Percentiles rank a stretch among this genome's conserved stretches.
Evolutionary conservation across 2,113 vertebrate genomes (phyloP).

Genomic region (Eulemur rufifrons): DNA sequence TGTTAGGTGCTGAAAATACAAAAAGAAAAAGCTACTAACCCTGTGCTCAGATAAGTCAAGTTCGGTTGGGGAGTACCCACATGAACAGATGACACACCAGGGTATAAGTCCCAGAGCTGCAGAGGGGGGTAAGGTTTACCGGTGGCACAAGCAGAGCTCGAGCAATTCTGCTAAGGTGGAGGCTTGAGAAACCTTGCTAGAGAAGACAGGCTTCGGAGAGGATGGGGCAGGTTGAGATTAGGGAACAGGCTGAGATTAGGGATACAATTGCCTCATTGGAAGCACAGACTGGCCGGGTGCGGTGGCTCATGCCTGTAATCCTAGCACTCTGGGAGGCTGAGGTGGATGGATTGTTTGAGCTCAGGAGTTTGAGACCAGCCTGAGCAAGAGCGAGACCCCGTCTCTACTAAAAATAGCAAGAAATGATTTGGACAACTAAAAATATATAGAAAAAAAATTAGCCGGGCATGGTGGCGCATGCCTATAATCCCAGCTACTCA

Average conservation of each 20-base stretch:
- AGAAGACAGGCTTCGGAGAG: background rate
- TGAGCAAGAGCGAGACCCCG: no score
- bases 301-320: no score
- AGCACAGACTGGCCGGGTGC: no score
- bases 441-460: no score
- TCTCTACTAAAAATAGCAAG: no score
- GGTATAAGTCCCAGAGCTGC: background rate
- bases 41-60: background rate
- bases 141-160: no score
- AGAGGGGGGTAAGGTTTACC: background rate
- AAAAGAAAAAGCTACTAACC: background rate
- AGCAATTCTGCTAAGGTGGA: background rate
- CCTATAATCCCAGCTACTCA: no score
- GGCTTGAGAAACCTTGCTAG: background rate
- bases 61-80: background rate
- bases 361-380: no score
- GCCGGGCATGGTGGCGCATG: no score
- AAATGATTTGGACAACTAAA: no score
- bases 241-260: background rate
- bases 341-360: no score
- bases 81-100: background rate
- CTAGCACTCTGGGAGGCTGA: no score
- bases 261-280: background rate
- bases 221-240: background rate
- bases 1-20: background rate